Base-by-base conservation (phyloP, 2,113 vertebrate genomes). In the Hippocampus abdominalis region DNA sequence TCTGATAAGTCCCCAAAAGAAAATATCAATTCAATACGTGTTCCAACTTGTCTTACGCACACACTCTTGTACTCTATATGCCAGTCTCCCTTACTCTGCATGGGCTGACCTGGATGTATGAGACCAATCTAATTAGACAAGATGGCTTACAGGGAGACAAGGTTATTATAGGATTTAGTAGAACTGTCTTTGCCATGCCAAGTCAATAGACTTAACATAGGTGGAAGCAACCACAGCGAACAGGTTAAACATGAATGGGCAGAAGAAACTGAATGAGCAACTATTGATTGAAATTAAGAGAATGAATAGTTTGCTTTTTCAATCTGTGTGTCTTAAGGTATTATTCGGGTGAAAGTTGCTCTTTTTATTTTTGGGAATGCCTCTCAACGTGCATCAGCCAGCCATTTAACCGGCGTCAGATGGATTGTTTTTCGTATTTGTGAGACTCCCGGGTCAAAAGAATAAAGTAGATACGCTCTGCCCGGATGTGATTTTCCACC, bases 101-200 rank as follows among this genome's bases (percentile, higher is more conserved):
- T 73, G 13, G 46, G 40, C 27, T 64, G 63, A 64, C 63, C 63
- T 64, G 63, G 39, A 48, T 46, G n/a, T 27, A 46, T 25, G 15
- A 64, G 63, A 66, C 64, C 81, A 89, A 86, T 88, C 86, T 86
- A 83, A 91, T 91, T 89, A 92, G 83, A 72, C 69, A 44, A 66
- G 71, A 75, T 76, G 81, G 78, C 81, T 87, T 86, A 86, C 73
- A 70, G 81, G 69, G 75, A 72, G 69, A 62, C 61, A 51, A 71
- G 75, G 76, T 87, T 76, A 83, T 77, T 79, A 80, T 74, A 66
- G 67, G 57, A 48, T 84, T 86, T 77, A 87, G 71, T 72, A 59
- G 66, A 66, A 76, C 73, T 21, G 39, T 65, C 68, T 77, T 61
- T 81, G 74, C 79, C 73, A 69, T 13, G 1, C 69, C 76, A 44